phyloP scores from a whole-genome alignment of 2,888 invertebrate species.

The Xanthia icteritia region DNA sequence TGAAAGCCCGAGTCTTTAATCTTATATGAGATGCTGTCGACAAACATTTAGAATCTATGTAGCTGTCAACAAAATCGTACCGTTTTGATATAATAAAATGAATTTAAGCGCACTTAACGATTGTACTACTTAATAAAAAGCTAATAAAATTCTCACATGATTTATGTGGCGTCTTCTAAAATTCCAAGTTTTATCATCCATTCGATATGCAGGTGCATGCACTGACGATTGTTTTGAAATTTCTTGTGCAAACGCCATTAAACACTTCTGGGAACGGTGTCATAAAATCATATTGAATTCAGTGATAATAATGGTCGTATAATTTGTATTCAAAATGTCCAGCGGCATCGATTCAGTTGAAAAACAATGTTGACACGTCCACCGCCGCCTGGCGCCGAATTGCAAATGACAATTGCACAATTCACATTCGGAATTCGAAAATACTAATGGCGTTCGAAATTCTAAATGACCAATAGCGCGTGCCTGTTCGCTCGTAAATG shows the following conservation, averaged over 20 bases:
- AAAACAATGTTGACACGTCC: slow-evolving; percentile 84
- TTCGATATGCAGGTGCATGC: slow-evolving; percentile 83
- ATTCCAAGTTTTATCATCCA: slow-evolving; percentile 70
- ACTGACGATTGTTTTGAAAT: slow-evolving; percentile 81
- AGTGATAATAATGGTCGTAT: slow-evolving; percentile 73
- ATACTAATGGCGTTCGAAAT: slow-evolving; percentile 82
- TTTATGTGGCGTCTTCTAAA: slow-evolving; percentile 73
- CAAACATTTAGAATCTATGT: slow-evolving; percentile 51
- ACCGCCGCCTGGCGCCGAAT: slow-evolving; percentile 84
- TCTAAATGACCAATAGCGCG: slow-evolving; percentile 79
- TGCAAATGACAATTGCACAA: slow-evolving; percentile 85
- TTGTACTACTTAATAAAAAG: slow-evolving; percentile 71
- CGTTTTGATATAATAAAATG: slow-evolving; percentile 66
- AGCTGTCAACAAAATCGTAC: slow-evolving; percentile 64
- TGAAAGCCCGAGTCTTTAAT: slow-evolving; percentile 46
- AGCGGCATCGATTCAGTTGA: slow-evolving; percentile 76
- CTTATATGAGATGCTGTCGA: slow-evolving; percentile 48
- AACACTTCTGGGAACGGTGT: slow-evolving; percentile 79
- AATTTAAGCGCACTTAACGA: slow-evolving; percentile 67
- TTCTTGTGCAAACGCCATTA: slow-evolving; percentile 82
- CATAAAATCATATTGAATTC: slow-evolving; percentile 80
- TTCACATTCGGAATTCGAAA: slow-evolving; percentile 84
- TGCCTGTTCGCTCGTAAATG: slow-evolving; percentile 74
- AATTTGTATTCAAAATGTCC: slow-evolving; percentile 86
- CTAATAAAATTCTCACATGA: slow-evolving; percentile 71